Base-by-base conservation (phyloP, 2,888 invertebrate species). In the Oasisia sp. region DNA sequence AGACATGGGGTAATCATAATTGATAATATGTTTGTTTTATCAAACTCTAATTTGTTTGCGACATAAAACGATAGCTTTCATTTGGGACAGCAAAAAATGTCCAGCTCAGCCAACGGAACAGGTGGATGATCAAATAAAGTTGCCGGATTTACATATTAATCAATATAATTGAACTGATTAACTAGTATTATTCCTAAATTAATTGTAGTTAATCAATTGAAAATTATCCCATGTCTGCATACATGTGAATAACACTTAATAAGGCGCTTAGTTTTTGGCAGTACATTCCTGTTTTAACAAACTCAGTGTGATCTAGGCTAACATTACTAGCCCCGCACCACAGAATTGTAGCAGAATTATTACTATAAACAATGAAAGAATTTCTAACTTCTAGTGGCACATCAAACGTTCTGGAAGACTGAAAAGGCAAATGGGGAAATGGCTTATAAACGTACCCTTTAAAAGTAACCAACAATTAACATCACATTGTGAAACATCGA, bases 391-490 rank as follows among this genome's bases (percentile, higher is more conserved):
- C 74, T 27, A 27, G 74, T 74, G n/a, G 74, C 74, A 27, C n/a
- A 74, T 74, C 74, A 74, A 74, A 19, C 3, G 74, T 74, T 74
- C 27, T 74, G 74, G 74, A 74, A 74, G 74, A 74, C 74, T 27
- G n/a, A 19, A 27, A 74, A 74, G 74, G 27, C 74, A 27, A 74
- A 74, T 5, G 14, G 74, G 74, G 74, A 5, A 74, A 74, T 19
- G 27, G n/a, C 74, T 19, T 19, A 74, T 74, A 74, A 27, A 74
- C 74, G 19, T 74, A 74, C 74, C 74, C 74, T 74, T 74, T n/a
- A 74, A 38, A 38, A 74, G 74, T 74, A 74, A 74, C 27, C 74
- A 74, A 74, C 74, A 74, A 74, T 74, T 74, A 74, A 74, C 74
- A 74, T 74, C 7, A 74, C 74, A 27, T 74, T 74, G 74, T n/a